Percentiles rank a stretch among this genome's conserved stretches.
Conservation (phyloP, 2,888 invertebrate genomes). For the Lasioglossum pauxillum region DNA sequence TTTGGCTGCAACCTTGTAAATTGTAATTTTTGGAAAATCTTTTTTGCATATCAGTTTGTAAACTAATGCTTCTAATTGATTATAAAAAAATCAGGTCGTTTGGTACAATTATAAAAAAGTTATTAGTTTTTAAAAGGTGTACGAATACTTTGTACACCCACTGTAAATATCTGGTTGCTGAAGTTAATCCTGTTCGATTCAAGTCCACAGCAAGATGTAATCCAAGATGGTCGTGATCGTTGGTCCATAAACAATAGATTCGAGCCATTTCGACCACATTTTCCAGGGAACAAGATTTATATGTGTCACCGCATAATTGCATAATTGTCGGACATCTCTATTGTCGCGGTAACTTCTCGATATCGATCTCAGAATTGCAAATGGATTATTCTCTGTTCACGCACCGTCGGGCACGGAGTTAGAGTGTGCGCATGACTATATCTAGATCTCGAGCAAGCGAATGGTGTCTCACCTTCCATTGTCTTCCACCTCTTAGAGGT, state of each 20-base stretch:
- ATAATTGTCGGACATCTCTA: not conserved
- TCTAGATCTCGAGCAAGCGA: not conserved
- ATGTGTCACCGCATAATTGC: not conserved
- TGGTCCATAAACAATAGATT: not conserved
- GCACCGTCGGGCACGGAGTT: not conserved
- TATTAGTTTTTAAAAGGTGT: no score
- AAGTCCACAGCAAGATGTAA: not conserved
- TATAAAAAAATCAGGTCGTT: no score
- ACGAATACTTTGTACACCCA: no score
- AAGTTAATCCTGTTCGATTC: not conserved
- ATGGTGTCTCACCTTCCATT: not conserved
- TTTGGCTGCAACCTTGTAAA: no score
- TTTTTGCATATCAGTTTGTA: no score
- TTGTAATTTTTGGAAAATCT: no score
- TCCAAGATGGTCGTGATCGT: not conserved
- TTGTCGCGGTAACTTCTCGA: not conserved
- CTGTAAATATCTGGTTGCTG: no score
- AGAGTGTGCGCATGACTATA: not conserved
- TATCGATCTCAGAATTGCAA: conserved; percentile 8
- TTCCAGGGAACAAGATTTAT: not conserved
- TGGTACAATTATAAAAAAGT: no score
- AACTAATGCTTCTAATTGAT: no score
- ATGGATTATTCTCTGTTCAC: conserved; percentile 9
- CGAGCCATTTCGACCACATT: not conserved
- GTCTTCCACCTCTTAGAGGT: not conserved